phyloP scores from a whole-genome alignment of 2,113 vertebrate genomes.

The Pterophyllum scalare region DNA sequence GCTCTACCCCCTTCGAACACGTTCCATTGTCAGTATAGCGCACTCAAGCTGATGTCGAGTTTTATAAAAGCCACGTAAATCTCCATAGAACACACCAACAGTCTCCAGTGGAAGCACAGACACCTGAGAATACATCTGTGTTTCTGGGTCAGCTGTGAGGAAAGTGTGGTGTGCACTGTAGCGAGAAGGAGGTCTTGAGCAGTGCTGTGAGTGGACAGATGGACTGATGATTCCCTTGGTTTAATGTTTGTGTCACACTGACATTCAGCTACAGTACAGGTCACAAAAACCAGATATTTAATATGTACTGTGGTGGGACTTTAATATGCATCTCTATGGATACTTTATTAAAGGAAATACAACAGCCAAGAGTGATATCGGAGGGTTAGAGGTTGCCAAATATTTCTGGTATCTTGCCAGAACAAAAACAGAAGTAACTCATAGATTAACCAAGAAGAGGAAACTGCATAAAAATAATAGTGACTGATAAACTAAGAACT shows the following conservation, averaged over 20 bases:
- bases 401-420: too few relatives aligned
- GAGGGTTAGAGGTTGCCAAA: too few relatives aligned
- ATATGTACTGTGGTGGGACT: too few relatives aligned
- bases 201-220: neutral
- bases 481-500: too few relatives aligned
- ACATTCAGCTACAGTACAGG: too few relatives aligned
- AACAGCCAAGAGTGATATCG: too few relatives aligned
- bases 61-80: neutral
- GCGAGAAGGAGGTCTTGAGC: neutral
- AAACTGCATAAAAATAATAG: too few relatives aligned
- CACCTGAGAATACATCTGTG: neutral
- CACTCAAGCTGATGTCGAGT: neutral
- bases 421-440: too few relatives aligned
- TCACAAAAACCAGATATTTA: too few relatives aligned
- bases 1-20: rapidly evolving
- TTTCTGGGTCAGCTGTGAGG: slow-evolving; percentile 10
- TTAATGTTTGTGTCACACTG: neutral
- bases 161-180: neutral
- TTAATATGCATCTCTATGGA: too few relatives aligned
- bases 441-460: too few relatives aligned
- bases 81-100: neutral
- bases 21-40: neutral
- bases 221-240: neutral
- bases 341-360: too few relatives aligned
- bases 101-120: rapidly evolving